Evolutionary conservation across 2,797 vertebrate genomes (phyloP).

Genomic region (Tragopan temminckii): DNA sequence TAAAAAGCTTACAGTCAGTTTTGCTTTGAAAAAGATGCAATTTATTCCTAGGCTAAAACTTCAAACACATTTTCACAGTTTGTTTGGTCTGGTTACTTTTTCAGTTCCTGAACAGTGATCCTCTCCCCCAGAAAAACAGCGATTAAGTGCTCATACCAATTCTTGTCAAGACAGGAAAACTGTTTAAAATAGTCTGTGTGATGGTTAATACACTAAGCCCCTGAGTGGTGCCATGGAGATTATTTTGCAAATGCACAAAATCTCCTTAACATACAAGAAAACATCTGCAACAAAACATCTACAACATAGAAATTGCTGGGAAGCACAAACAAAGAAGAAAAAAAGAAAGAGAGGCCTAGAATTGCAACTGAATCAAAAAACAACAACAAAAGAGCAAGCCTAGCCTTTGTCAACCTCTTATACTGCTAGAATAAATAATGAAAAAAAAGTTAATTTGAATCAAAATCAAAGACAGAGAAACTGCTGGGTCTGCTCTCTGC

Average conservation of each 20-base stretch:
- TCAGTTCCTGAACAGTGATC: neutral
- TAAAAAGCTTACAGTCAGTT: neutral
- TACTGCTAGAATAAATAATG: neutral
- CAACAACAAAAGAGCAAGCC: neutral
- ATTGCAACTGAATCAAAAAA: neutral
- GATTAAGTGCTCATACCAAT: neutral
- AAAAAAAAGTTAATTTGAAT: slow-evolving; percentile 6
- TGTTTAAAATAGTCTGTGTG: slow-evolving; percentile 10
- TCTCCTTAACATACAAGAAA: neutral
- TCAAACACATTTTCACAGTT: neutral
- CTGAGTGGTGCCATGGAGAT: slow-evolving; percentile 23
- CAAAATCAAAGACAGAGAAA: slow-evolving; percentile 56
- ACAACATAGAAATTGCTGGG: neutral
- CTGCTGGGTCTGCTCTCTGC: slow-evolving; percentile 39
- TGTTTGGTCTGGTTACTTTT: accelerated
- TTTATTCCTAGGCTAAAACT: neutral
- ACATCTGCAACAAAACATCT: neutral
- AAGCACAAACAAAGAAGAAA: neutral
- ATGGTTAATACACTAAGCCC: slow-evolving; percentile 21
- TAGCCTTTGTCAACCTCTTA: slow-evolving; percentile 2
- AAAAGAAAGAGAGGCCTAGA: neutral
- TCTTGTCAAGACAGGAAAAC: slow-evolving; percentile 37
- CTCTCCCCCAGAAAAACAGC: neutral
- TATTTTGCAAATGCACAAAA: slow-evolving; percentile 44
- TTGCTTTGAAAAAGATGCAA: neutral